A percentile compares a stretch with the other conserved stretches of the same genome.
Evolutionary conservation across 2,113 vertebrate genomes (phyloP).

Genomic region (Ptilorrhoa leucosticta): DNA sequence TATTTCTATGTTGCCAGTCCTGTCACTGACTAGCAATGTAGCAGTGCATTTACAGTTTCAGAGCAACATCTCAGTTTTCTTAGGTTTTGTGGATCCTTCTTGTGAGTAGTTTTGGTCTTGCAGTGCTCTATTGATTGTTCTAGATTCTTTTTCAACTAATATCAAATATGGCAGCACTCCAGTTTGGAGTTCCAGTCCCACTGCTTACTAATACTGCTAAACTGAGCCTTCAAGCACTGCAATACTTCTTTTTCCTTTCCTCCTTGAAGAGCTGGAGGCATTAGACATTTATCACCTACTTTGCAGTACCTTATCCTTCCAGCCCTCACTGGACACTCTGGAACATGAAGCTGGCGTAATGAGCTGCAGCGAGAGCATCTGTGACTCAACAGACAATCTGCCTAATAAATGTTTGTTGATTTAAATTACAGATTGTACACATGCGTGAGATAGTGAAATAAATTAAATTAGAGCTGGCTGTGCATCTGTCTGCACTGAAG

Average conservation of each 20-base stretch:
- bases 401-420: slow-evolving; percentile 45
- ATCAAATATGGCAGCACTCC: not conserved
- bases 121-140: not conserved
- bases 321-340: not conserved
- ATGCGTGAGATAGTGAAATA: not conserved
- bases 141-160: not conserved
- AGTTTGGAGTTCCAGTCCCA: not conserved
- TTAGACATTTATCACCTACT: not conserved
- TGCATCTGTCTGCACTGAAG: not conserved
- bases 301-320: not conserved
- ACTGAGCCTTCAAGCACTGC: not conserved
- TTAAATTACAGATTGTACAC: slow-evolving; percentile 23
- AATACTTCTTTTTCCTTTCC: not conserved
- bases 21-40: not conserved
- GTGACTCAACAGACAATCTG: not conserved
- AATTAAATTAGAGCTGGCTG: not conserved
- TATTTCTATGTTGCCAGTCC: not conserved
- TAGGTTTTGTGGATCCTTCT: not conserved
- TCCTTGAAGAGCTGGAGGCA: not conserved
- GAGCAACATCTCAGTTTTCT: not conserved
- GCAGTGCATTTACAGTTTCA: not conserved
- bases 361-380: not conserved
- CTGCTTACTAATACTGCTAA: not conserved
- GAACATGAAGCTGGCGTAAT: not conserved
- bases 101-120: not conserved